phyloP scores from a whole-genome alignment of 2,888 invertebrate species.

The Xanthia togata region DNA sequence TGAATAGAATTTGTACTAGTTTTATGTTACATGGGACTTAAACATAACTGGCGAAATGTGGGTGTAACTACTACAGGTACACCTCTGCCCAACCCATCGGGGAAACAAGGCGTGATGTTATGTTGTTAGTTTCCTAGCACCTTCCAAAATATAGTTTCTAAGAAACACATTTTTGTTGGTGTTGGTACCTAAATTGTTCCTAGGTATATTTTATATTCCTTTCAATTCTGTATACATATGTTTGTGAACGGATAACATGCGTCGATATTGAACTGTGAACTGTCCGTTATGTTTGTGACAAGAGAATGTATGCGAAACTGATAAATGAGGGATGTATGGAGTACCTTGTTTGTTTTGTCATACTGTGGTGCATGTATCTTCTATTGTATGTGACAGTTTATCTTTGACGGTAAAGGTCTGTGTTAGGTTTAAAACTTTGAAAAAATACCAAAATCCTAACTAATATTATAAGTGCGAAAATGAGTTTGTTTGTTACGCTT shows the following conservation, averaged over 20 bases:
- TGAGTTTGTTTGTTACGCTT: too few relatives aligned
- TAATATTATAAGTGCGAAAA: too few relatives aligned
- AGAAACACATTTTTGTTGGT: not conserved
- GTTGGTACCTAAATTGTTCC: not conserved
- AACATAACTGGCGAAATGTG: too few relatives aligned
- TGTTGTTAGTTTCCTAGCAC: too few relatives aligned
- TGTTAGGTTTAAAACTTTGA: not conserved
- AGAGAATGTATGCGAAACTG: slow-evolving; percentile 52
- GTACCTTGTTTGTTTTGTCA: slow-evolving; percentile 32
- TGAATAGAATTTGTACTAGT: too few relatives aligned
- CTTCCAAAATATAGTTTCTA: too few relatives aligned
- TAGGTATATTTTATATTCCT: slow-evolving; percentile 1
- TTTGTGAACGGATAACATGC: slow-evolving; percentile 29
- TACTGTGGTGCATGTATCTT: not conserved
- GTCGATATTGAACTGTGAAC: slow-evolving; percentile 33
- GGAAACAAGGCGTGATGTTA: too few relatives aligned
- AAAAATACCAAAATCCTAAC: too few relatives aligned
- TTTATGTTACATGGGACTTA: too few relatives aligned
- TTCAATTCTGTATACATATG: not conserved
- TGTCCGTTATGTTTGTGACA: slow-evolving; percentile 36
- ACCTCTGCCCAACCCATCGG: too few relatives aligned
- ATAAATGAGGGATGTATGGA: slow-evolving; percentile 55
- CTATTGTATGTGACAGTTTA: slow-evolving; percentile 1
- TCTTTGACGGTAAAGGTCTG: too few relatives aligned
- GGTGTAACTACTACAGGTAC: too few relatives aligned